These are phyloP conservation scores for Rhysida immarginata DNA, from an alignment of 1,140 invertebrate species.

Conservation along the genomic window DNA sequence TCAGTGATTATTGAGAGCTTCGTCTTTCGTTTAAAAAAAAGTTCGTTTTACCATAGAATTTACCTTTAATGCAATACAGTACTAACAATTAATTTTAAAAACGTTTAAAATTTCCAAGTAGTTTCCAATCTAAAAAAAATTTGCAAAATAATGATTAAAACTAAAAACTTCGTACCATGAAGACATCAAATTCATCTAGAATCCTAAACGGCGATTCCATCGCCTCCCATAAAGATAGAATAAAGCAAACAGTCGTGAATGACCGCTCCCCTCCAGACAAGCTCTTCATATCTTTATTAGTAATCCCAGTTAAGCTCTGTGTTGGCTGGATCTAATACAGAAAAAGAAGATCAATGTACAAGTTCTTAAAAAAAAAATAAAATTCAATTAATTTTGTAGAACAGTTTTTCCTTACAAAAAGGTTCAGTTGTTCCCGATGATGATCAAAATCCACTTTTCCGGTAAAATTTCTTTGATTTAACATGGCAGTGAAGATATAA, in stretches of 20 bases:
- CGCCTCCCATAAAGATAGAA: conserved; percentile 83
- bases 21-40: too few species aligned
- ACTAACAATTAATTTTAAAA: too few species aligned
- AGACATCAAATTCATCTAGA: conserved; percentile 96
- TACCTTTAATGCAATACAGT: too few species aligned
- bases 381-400: too few species aligned
- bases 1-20: too few species aligned
- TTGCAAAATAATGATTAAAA: too few species aligned
- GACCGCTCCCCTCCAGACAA: conserved; percentile 91
- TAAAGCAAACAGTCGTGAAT: conserved; percentile 83
- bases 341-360: not conserved
- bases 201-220: conserved; percentile 85
- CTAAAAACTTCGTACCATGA: conserved; percentile 51
- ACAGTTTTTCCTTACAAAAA: not conserved
- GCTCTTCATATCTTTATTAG: conserved; percentile 33
- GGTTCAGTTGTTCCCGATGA: too few species aligned
- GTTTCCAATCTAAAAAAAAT: too few species aligned
- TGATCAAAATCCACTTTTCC: conserved; percentile 31
- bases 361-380: too few species aligned
- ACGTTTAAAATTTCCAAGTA: too few species aligned
- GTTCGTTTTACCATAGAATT: too few species aligned
- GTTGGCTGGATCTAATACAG: conserved; percentile 3
- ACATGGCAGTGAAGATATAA: conserved; percentile 25
- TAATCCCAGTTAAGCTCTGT: not conserved
- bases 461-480: conserved; percentile 24